Evolutionary conservation across 2,888 invertebrate genomes (phyloP).

Genomic region (Ophion ellenae): DNA sequence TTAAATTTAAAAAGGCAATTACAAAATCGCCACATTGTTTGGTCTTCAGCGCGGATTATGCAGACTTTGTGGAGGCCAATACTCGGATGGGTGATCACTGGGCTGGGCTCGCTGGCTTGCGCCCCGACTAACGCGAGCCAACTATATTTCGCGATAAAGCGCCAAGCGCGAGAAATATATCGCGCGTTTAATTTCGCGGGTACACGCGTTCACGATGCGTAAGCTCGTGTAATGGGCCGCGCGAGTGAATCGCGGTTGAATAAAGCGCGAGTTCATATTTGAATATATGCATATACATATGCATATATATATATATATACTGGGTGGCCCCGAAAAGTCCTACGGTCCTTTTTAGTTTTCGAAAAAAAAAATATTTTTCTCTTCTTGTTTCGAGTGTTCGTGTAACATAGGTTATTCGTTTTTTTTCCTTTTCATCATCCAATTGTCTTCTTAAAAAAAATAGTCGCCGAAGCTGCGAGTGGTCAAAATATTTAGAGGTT

Average conservation of each 20-base stretch:
- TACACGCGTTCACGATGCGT: not conserved
- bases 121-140: not conserved
- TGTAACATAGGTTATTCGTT: too few species aligned
- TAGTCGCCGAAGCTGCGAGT: too few species aligned
- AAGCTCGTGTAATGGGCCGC: not conserved
- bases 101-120: not conserved
- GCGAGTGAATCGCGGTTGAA: not conserved
- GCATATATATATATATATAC: too few species aligned
- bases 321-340: too few species aligned
- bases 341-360: too few species aligned
- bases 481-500: too few species aligned
- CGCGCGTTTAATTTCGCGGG: slow-evolving; percentile 3
- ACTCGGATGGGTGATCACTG: not conserved
- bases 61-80: not conserved
- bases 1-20: not conserved
- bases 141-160: not conserved
- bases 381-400: too few species aligned
- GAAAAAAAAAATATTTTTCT: too few species aligned
- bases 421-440: too few species aligned
- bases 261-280: not conserved
- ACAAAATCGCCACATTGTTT: not conserved
- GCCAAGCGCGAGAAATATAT: not conserved
- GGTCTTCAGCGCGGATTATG: too few species aligned
- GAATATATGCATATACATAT: too few species aligned
- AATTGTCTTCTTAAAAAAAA: too few species aligned